Evolutionary conservation across 1,140 invertebrate genomes (phyloP).

Genomic region (Drosophila neocordata): DNA sequence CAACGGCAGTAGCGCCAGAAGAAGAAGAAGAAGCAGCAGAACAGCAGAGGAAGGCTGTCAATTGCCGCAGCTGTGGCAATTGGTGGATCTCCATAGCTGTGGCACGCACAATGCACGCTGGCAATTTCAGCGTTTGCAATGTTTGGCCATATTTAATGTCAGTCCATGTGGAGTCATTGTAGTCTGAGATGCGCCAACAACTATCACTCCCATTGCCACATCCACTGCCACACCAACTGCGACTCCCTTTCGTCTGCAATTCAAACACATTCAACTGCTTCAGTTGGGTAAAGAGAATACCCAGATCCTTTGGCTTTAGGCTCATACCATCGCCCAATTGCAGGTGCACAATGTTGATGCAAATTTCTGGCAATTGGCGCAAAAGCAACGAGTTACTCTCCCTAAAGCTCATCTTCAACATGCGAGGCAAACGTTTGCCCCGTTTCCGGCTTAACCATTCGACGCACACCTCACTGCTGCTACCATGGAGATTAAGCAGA

Average conservation of each 20-base stretch:
- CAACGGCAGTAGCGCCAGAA: constrained; percentile 7
- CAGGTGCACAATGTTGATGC: constrained; percentile 44
- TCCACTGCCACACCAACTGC: not conserved
- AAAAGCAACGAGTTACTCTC: constrained; percentile 26
- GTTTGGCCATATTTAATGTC: constrained; percentile 39
- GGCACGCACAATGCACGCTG: constrained; percentile 54
- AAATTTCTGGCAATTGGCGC: constrained; percentile 27
- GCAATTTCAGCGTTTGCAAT: constrained; percentile 49
- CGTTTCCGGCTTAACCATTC: constrained; percentile 21
- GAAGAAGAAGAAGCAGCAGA: not conserved
- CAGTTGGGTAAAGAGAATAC: constrained; percentile 26
- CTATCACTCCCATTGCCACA: not conserved
- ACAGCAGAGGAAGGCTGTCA: constrained; percentile 60
- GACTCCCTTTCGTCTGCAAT: constrained; percentile 24
- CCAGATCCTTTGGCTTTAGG: constrained; percentile 25
- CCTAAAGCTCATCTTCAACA: constrained; percentile 44
- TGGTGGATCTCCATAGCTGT: constrained; percentile 35
- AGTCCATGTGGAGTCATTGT: constrained; percentile 5
- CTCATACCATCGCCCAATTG: constrained; percentile 24
- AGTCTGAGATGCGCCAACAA: not conserved
- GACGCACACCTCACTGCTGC: constrained; percentile 10
- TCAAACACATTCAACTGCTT: constrained; percentile 35
- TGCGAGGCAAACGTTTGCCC: constrained; percentile 5
- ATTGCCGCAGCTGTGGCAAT: constrained; percentile 50
- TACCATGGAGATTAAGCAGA: constrained; percentile 45